Percentiles rank a stretch among this genome's conserved stretches.
Conservation (phyloP, 2,797 vertebrate genomes). For the Pseudochirops corinnae region DNA sequence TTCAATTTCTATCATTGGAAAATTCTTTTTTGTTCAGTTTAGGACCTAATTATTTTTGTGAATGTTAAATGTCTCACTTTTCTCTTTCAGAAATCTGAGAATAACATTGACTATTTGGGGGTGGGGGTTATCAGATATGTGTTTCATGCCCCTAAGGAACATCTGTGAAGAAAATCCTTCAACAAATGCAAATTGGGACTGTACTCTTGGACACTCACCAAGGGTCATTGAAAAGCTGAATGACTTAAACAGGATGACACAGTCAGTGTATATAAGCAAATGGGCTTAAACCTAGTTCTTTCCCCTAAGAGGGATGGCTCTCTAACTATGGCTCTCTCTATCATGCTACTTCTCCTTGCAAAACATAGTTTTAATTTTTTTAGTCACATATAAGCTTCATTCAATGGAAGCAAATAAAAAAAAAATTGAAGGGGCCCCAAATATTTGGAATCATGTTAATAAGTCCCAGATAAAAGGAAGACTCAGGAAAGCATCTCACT, state of each 20-base stretch:
- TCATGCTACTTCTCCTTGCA: not conserved
- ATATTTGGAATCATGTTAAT: not conserved
- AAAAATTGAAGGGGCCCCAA: not conserved
- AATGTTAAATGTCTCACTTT: not conserved
- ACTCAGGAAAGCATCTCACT: not conserved
- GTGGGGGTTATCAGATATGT: not conserved
- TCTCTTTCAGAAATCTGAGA: not conserved
- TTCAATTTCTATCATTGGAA: not conserved
- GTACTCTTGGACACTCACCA: not conserved
- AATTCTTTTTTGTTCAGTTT: not conserved
- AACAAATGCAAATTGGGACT: not conserved
- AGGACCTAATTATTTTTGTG: not conserved
- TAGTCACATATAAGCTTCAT: rapidly evolving
- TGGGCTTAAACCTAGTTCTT: not conserved
- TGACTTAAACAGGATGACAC: not conserved
- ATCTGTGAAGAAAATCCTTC: not conserved
- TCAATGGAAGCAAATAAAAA: not conserved
- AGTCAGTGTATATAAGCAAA: not conserved
- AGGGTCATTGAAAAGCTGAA: not conserved
- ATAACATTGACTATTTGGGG: not conserved
- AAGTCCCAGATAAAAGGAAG: not conserved
- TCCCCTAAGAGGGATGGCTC: not conserved
- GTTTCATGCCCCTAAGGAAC: not conserved
- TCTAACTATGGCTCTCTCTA: too few species aligned
- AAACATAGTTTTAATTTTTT: not conserved